A percentile compares a stretch with the other conserved stretches of the same genome.
Conservation (phyloP, 2,797 vertebrate species). For the Hephaestus fuliginosus region DNA sequence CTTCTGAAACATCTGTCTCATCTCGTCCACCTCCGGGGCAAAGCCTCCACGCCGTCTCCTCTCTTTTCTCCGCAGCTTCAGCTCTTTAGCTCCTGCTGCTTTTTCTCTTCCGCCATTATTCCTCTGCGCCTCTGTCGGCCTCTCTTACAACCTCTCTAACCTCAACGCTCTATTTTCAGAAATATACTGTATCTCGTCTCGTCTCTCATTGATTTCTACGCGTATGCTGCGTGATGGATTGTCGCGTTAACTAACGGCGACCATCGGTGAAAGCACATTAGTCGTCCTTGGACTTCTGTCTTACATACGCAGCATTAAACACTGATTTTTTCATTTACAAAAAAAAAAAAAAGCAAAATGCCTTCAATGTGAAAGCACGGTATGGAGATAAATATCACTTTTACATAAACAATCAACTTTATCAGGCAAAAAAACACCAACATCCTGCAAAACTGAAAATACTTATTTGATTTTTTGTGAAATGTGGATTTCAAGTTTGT, state of each 20-base stretch:
- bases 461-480: too few species aligned
- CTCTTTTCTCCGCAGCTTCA: not conserved
- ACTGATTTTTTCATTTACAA: not conserved
- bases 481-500: too few species aligned
- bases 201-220: not conserved
- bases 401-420: not conserved
- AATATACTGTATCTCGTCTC: not conserved
- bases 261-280: not conserved
- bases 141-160: not conserved
- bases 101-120: not conserved
- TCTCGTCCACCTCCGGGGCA: slow-evolving; percentile 34
- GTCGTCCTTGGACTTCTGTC: not conserved
- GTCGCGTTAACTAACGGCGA: not conserved
- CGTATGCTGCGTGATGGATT: not conserved
- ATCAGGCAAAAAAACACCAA: not conserved
- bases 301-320: not conserved
- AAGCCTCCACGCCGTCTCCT: not conserved
- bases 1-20: slow-evolving; percentile 63
- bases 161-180: not conserved
- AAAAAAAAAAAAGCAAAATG: not conserved
- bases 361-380: not conserved
- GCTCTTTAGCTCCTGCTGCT: slow-evolving; percentile 1
- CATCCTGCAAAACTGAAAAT: too few species aligned
- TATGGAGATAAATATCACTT: not conserved
- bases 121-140: not conserved